Base-by-base conservation (phyloP, 1,140 invertebrate species). In the Brachionus rotundiformis region DNA sequence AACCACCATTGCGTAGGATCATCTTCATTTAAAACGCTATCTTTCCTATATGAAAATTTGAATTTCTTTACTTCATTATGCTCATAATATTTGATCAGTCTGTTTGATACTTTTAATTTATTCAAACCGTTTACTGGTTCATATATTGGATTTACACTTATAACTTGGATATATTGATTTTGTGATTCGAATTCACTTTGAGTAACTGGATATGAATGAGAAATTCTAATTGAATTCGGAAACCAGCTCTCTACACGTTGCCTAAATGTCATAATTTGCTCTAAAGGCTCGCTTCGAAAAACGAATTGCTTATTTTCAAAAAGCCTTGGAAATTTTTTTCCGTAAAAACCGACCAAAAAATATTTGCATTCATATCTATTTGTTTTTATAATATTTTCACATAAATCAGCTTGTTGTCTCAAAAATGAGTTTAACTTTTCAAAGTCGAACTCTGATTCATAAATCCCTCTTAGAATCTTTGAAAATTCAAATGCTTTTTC, bases 231-330 rank as follows among this genome's bases (percentile, higher is more conserved):
- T 11, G 76, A 54, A 39, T 79, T 54, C 4, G 76, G 76, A 63
- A 79, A 79, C 76, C 76, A 79, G 41, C 47, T 59, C 19, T 79
- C 76, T 3, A 79, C 76, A 13, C 47, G 10, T 63, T 79, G 76
- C n/a, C 76, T 29, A 63, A 79, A 79, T 16, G 47, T 79, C 44
- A 79, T 79, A 29, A 79, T 79, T 79, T 79, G 76, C n/a, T 79
- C 76, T 13, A 79, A 16, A 36, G 76, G 76, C 25, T 79, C 76
- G 25, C 76, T 63, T 8, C 59, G 47, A 13, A 79, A 79, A 16
- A 79, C 76, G 41, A 79, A 79, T 7, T 31, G 76, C 54, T 63
- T 54, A 59, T 79, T 79, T 63, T 68, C 54, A 3, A 81, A 29
- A 5, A 81, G 25, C 16, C 19, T 25, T 6, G 54, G 79, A 54